Percentiles rank a stretch among this genome's conserved stretches.
phyloP scores from a whole-genome alignment of 2,888 invertebrate genomes.

The Pinctada fucata region DNA sequence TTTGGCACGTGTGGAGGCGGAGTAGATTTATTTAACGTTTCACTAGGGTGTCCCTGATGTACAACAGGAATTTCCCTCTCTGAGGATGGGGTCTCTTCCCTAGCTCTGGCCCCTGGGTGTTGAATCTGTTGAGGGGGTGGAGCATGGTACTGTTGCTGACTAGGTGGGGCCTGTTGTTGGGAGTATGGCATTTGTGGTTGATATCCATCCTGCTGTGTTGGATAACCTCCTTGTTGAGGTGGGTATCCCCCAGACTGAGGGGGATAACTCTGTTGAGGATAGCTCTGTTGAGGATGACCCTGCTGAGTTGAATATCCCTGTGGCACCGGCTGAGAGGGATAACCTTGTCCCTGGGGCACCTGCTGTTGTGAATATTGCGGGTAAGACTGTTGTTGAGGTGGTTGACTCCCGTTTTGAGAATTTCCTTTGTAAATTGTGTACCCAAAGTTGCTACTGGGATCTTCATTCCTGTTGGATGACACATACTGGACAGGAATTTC shows the following conservation, averaged over 20 bases:
- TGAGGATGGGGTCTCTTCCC: conserved; percentile 17
- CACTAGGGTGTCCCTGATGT: conserved; percentile 22
- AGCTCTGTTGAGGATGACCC: conserved; percentile 2
- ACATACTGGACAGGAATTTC: conserved; percentile 67
- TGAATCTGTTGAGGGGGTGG: conserved; percentile 32
- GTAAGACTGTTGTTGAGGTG: conserved; percentile 38
- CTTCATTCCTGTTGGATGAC: conserved; percentile 27
- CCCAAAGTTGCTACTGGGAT: conserved; percentile 17
- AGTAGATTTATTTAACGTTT: conserved; percentile 5
- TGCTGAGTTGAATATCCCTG: neutral
- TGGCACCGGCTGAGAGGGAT: neutral
- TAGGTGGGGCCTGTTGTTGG: conserved; percentile 14
- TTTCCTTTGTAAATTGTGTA: conserved; percentile 22
- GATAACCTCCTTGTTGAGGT: conserved; percentile 14
- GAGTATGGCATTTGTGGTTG: neutral
- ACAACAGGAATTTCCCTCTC: conserved; percentile 46
- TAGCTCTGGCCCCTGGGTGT: conserved; percentile 16
- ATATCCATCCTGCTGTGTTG: conserved; percentile 13
- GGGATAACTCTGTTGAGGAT: conserved; percentile 21
- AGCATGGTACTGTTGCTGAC: conserved; percentile 30
- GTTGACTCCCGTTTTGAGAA: neutral
- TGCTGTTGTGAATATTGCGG: conserved; percentile 50
- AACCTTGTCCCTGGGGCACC: conserved; percentile 10
- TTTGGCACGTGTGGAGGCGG: conserved; percentile 16
- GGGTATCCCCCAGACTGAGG: conserved; percentile 9